Evolutionary conservation across 2,888 invertebrate species (phyloP).

Genomic region (Athetis lepigone): DNA sequence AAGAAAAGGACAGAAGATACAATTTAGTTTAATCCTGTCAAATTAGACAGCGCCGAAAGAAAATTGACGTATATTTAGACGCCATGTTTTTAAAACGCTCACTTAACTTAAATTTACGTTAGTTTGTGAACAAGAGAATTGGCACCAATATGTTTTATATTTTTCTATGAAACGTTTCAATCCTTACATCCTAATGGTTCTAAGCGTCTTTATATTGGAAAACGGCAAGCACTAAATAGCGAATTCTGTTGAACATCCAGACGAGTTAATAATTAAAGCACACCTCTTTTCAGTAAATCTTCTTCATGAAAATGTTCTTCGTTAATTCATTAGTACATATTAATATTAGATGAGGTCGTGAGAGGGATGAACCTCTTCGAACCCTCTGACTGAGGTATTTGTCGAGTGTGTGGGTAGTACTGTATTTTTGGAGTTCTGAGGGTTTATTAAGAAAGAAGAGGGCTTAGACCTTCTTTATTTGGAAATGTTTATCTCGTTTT

Average conservation of each 20-base stretch:
- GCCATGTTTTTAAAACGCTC: no score
- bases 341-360: conserved; percentile 30
- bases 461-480: not conserved
- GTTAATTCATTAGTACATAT: conserved; percentile 35
- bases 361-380: conserved; percentile 8
- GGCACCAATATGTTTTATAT: no score
- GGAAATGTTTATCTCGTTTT: not conserved
- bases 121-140: no score
- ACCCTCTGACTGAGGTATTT: not conserved
- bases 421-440: not conserved
- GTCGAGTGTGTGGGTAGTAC: not conserved
- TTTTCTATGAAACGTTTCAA: not conserved
- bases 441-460: not conserved
- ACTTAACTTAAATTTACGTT: no score
- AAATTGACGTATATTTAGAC: no score
- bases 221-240: not conserved
- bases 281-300: conserved; percentile 1
- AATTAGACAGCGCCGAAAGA: no score
- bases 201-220: not conserved
- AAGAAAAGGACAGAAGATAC: no score
- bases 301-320: conserved; percentile 18
- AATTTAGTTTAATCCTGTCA: no score
- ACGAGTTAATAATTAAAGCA: conserved; percentile 13
- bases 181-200: not conserved
- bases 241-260: not conserved